phyloP scores from a whole-genome alignment of 2,113 vertebrate species.

The Odobenus rosmarus region DNA sequence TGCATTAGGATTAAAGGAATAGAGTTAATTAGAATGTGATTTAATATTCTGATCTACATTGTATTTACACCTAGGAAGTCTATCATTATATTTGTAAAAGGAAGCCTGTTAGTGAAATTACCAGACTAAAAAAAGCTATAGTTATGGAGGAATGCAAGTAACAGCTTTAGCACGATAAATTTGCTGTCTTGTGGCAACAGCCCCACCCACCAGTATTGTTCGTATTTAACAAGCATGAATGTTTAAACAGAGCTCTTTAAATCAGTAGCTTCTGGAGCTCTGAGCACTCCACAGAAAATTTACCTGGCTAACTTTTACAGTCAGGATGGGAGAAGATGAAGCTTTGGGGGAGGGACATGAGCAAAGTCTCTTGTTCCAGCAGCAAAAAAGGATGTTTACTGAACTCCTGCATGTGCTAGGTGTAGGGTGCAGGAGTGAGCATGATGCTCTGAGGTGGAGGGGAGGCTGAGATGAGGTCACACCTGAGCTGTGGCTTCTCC shows the following conservation, averaged over 20 bases:
- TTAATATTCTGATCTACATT: background rate
- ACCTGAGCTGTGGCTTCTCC: fast-evolving
- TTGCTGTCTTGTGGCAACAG: background rate
- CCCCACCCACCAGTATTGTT: background rate
- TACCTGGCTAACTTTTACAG: background rate
- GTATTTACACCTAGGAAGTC: background rate
- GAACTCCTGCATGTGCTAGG: background rate
- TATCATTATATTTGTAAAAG: background rate
- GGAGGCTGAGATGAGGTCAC: background rate
- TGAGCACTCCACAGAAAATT: background rate
- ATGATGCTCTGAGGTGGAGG: fast-evolving
- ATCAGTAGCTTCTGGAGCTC: background rate
- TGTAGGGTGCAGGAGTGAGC: background rate
- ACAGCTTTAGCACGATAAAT: background rate
- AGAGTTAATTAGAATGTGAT: background rate
- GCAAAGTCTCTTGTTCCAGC: background rate
- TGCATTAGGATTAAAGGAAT: background rate
- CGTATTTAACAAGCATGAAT: background rate
- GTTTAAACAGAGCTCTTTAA: background rate
- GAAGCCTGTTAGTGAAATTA: background rate
- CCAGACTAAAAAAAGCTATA: background rate
- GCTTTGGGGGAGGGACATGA: background rate
- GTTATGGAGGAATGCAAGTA: background rate
- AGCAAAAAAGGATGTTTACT: background rate
- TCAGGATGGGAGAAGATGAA: background rate